Conservation (phyloP, 2,797 vertebrate genomes). For the Botia almorhae region DNA sequence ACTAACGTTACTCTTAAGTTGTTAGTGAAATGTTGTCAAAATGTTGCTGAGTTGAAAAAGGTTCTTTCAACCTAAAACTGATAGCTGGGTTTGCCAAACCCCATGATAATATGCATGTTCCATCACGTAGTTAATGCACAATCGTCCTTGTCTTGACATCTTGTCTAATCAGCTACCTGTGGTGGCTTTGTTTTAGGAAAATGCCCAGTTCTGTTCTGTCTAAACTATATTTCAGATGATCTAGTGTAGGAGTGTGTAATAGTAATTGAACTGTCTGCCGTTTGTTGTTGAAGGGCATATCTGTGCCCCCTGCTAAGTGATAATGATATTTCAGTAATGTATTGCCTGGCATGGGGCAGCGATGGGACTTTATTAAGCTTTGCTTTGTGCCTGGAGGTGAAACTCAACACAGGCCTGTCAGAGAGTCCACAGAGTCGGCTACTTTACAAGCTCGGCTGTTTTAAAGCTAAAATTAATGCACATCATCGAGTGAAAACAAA, state of each 20-base stretch:
- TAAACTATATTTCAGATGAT: neutral
- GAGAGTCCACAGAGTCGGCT: neutral
- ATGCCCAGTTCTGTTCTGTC: neutral
- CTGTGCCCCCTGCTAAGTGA: neutral
- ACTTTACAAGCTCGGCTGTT: neutral
- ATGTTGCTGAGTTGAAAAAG: no score
- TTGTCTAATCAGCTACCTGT: neutral
- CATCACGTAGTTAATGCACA: neutral
- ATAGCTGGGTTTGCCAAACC: no score
- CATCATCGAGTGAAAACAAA: no score
- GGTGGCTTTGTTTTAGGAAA: neutral
- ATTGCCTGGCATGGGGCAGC: slow-evolving; percentile 17
- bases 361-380: slow-evolving; percentile 9
- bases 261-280: slow-evolving; percentile 17
- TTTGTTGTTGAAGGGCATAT: slow-evolving; percentile 29
- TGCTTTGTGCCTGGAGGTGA: slow-evolving; percentile 2
- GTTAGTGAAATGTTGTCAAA: no score
- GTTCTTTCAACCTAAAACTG: no score
- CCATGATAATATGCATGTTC: no score
- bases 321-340: slow-evolving; percentile 41
- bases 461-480: slow-evolving; percentile 3
- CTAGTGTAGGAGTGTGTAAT: neutral
- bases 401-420: slow-evolving; percentile 17
- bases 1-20: no score
- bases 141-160: neutral